Evolutionary conservation across 2,797 vertebrate species (phyloP), one percentile per base, ranked within the genome.

Genomic region (Peromyscus eremicus): DNA sequence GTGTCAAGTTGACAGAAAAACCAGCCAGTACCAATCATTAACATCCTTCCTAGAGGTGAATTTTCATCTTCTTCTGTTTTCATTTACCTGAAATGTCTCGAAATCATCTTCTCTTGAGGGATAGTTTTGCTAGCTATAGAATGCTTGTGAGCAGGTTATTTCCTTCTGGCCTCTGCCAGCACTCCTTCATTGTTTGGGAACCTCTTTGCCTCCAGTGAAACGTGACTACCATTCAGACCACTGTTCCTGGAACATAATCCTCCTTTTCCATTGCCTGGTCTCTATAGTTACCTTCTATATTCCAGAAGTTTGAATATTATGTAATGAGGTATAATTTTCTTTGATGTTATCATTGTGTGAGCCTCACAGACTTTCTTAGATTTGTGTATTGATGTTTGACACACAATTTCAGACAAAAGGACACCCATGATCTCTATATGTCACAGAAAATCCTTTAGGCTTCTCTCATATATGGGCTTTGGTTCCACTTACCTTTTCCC

Each of bases 71-170:
- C 91, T 83, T 83, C 46, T 75, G 29, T 62, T 32, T 71, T 52
- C 25, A n/a, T 62, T 73, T 55, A 9, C 40, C 81, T 55, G n/a
- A 89, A 79, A 29, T 25, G 29, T 62, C 27, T 57, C 8, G 25
- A 66, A 66, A 34, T 89, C 29, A 5, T 34, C 66, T 91, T 34
- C n/a, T 70, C 64, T n/a, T 2, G 49, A n/a, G 19, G 11, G 82
- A 55, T 62, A 94, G 89, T 86, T 97, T 70, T 57, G 75, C 62
- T 93, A 32, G 55, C 25, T 89, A 66, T 25, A 82, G 55, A 93
- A 95, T 27, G 71, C 66, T 73, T 12, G 32, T 29, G 7, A 37
- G 11, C 2, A 13, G 52, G 2, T 29, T 57, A 21, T 34, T 82
- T 64, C 19, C 68, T 73, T 21, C 62, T 9, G 14, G 23, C 3